Evolutionary conservation across 2,888 invertebrate species (phyloP).

Genomic region (Erynnis tages): DNA sequence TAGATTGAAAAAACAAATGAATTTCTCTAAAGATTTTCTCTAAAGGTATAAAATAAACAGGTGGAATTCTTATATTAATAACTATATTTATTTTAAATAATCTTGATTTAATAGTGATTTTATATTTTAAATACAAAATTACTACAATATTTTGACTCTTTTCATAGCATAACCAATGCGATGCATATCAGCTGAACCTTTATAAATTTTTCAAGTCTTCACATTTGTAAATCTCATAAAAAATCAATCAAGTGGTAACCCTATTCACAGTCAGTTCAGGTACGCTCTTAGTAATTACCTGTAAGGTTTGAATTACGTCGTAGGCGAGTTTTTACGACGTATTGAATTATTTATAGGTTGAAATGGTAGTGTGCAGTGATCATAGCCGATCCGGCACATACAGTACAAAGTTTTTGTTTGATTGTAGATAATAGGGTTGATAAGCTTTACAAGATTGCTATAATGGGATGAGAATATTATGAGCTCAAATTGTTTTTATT

Average conservation of each 20-base stretch:
- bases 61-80: no score
- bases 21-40: no score
- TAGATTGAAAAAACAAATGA: no score
- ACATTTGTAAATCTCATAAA: background rate
- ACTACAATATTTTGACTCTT: no score
- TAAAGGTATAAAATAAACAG: no score
- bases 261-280: conserved; percentile 28
- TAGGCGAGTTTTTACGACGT: conserved; percentile 30
- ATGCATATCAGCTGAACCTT: no score
- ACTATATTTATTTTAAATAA: no score
- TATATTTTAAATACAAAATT: no score
- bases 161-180: no score
- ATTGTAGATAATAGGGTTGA: conserved; percentile 11
- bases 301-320: conserved; percentile 47
- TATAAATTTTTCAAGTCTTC: no score
- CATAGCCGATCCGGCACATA: conserved; percentile 16
- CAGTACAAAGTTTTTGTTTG: conserved; percentile 13
- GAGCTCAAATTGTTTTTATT: background rate
- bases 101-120: no score
- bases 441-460: background rate
- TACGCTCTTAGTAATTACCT: conserved; percentile 47
- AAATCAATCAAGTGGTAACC: conserved; percentile 6
- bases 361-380: conserved; percentile 25
- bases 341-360: conserved; percentile 28
- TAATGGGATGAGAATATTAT: conserved; percentile 3